Conservation (phyloP, 2,113 vertebrate species). For the Corythornis cristatus region DNA sequence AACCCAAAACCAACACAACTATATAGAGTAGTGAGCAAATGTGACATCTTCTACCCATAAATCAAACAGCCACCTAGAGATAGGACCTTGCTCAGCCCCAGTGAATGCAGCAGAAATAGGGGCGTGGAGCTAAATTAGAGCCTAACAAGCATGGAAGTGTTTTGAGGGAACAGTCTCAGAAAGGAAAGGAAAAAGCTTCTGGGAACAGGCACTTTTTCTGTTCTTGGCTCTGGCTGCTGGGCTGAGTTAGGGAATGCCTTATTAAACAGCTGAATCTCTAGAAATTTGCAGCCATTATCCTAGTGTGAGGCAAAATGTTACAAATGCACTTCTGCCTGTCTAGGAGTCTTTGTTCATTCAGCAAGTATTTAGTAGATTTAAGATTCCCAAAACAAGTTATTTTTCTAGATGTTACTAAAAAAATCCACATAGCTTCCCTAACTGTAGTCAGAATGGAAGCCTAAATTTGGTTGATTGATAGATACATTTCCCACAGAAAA, state of each 20-base stretch:
- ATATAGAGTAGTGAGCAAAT: not conserved
- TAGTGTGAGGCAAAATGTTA: not conserved
- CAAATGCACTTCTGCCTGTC: not conserved
- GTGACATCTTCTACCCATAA: not conserved
- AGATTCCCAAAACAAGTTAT: not conserved
- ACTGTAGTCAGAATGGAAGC: no score
- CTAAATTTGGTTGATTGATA: not conserved
- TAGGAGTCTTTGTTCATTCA: not conserved
- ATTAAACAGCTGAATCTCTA: not conserved
- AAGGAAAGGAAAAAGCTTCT: not conserved
- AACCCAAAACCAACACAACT: not conserved
- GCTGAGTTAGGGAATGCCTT: not conserved
- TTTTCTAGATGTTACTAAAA: not conserved
- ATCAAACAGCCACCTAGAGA: not conserved
- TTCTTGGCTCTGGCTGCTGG: not conserved
- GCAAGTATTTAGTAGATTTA: not conserved
- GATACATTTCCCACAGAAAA: not conserved
- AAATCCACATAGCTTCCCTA: rapidly evolving
- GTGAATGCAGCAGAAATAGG: rapidly evolving
- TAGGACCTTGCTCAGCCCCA: not conserved
- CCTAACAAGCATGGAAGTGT: not conserved
- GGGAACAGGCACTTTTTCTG: not conserved
- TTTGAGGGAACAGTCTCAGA: not conserved
- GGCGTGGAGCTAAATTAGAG: not conserved
- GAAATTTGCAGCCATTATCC: constrained; percentile 9